Evolutionary conservation across 2,888 invertebrate species (phyloP).

Genomic region (Zhengitettix transpicula): DNA sequence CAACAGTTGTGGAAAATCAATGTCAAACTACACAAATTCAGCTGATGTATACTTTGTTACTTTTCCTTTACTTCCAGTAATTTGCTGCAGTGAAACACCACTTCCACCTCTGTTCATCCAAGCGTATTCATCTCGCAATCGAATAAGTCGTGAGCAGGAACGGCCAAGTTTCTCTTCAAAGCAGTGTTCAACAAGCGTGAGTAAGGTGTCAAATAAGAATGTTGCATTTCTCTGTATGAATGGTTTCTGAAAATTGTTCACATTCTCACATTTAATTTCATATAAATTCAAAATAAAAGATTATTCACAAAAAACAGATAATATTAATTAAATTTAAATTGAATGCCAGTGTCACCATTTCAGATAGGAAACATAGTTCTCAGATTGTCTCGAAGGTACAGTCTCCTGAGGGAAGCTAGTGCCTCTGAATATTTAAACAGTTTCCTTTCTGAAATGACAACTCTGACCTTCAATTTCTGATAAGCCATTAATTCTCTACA

Average conservation of each 20-base stretch:
- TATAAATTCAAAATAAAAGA: too few species aligned
- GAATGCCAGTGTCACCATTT: not conserved
- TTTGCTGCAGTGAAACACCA: not conserved
- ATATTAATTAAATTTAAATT: not conserved
- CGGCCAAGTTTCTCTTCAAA: constrained; percentile 29
- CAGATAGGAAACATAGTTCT: too few species aligned
- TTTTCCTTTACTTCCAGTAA: not conserved
- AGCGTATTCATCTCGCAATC: constrained; percentile 29
- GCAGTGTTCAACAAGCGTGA: constrained; percentile 42
- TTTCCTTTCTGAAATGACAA: too few species aligned
- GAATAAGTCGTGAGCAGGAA: constrained; percentile 16
- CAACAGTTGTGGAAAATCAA: too few species aligned
- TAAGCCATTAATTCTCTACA: too few species aligned
- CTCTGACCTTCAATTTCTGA: too few species aligned
- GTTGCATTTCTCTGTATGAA: constrained; percentile 49
- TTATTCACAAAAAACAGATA: constrained; percentile 12
- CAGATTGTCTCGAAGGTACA: too few species aligned
- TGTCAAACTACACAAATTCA: not conserved
- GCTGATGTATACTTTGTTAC: not conserved
- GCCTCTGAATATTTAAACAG: too few species aligned
- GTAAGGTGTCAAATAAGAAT: constrained; percentile 49
- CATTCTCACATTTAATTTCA: too few species aligned
- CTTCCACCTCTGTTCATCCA: constrained; percentile 35
- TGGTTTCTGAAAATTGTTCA: constrained; percentile 17
- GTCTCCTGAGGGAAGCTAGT: too few species aligned